Evolutionary conservation across 2,113 vertebrate species (phyloP).

Genomic region (Pao palembangensis): DNA sequence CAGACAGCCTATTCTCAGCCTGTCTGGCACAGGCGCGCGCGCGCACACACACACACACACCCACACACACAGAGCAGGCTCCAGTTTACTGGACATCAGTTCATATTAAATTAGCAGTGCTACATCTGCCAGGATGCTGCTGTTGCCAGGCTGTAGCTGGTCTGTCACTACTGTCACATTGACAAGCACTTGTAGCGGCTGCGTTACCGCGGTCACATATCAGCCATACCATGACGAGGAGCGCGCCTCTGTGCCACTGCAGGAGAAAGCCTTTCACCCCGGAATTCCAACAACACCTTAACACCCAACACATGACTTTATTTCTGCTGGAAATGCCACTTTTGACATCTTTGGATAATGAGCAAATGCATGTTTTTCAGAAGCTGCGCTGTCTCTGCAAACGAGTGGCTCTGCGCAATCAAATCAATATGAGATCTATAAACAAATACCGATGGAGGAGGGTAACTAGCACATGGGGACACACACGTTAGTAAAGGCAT

Average conservation of each 20-base stretch:
- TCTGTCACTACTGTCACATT: neutral
- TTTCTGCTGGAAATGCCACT: neutral
- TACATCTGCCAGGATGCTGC: slow-evolving; percentile 18
- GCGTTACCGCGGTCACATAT: neutral
- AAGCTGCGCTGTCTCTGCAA: neutral
- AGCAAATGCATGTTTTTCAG: neutral
- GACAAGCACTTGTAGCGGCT: slow-evolving; percentile 2
- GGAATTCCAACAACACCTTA: neutral
- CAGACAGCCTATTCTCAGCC: slow-evolving; percentile 22
- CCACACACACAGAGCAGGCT: slow-evolving; percentile 9
- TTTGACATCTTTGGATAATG: neutral
- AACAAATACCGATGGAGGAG: slow-evolving; percentile 17
- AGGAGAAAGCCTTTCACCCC: no score
- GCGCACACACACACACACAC: slow-evolving; percentile 9
- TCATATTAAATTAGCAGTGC: slow-evolving; percentile 50
- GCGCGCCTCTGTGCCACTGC: no score
- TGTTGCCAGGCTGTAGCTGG: slow-evolving; percentile 20
- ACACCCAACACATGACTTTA: neutral
- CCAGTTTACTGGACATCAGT: slow-evolving; percentile 35
- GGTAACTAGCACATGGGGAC: neutral
- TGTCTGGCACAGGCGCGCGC: slow-evolving; percentile 11
- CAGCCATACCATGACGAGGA: slow-evolving; percentile 11
- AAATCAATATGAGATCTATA: slow-evolving; percentile 17
- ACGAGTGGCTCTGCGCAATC: no score
- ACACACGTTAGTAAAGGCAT: neutral